Evolutionary conservation across 1,140 invertebrate genomes (phyloP), one percentile per base, ranked within the genome.

Genomic region (Fopius arisanus): DNA sequence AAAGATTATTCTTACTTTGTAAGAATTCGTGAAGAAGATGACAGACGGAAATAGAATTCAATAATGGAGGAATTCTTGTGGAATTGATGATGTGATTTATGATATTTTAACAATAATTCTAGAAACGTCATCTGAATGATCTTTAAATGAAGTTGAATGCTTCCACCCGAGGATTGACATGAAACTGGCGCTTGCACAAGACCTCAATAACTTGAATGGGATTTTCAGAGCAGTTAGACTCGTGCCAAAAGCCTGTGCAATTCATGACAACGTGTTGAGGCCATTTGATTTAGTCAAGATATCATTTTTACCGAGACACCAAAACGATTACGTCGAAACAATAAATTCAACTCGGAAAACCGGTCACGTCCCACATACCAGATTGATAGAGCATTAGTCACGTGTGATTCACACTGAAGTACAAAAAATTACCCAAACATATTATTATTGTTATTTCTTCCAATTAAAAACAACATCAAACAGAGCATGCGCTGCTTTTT

Each of bases 291-390:
- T 59, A 59, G 19, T 26, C 19, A 59, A 59, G 54, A 26, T 26
- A 14, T 26, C 23, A 59, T 59, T 59, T 59, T 59, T 59, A 59
- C 19, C 19, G 54, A 59, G 23, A 14, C 54, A 10, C 54, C 54
- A 26, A 23, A 59, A 23, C 23, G 54, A 59, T 59, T 59, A 59
- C 54, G 54, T 59, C 54, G 10, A 59, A 59, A 59, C 54, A 59
- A 59, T 59, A 59, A 59, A 59, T 59, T 59, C 54, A 59, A 59
- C n/a, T 59, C 54, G 3, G 23, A 9, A 59, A 59, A 59, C 23
- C 21, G 54, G 54, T 59, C 54, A 26, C 54, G 54, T 59, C 23
- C 54, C 23, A 59, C 21, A 59, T 59, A 26, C 54, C 14, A 59
- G 54, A 59, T 59, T 59, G 54, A 59, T 26, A 59, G 54, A 59